Evolutionary conservation across 2,797 vertebrate species (phyloP), one percentile per base, ranked within the genome.

Genomic region (Lemur catta): DNA sequence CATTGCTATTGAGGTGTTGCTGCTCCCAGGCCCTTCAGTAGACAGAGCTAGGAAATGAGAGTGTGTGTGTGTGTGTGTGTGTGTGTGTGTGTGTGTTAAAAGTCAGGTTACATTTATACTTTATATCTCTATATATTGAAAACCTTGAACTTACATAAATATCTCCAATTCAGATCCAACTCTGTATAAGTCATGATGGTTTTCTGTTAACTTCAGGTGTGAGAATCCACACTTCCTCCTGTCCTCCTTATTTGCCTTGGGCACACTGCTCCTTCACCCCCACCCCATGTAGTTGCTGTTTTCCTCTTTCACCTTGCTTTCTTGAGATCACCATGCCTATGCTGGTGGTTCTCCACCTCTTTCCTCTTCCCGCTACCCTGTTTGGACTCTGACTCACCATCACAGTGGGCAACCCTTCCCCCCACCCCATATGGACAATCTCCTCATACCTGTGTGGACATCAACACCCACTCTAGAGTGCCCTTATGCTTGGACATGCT

Each of bases 51-150:
- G 61, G 71, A 93, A 80, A 74, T 92, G 52, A 4, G n/a, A n/a
- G n/a, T n/a, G 33, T 30, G 38, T 69, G 57, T 48, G 7, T 57
- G 11, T 72, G 80, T 24, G 7, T 69, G 11, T 67, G 80, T 57
- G 52, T 89, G 61, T 6, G 33, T 55, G 43, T 67, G 35, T 41
- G 7, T 63, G 11, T 67, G 80, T 24, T 57, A 84, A 89, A 86
- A 75, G 24, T 90, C 52, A 81, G 69, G 20, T 78, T 78, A 71
- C n/a, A 38, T 71, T 87, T 89, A 59, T 10, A 69, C 61, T 92
- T 67, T 41, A 67, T 86, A 91, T 97, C 48, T 93, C 9, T 57
- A 13, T 20, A 74, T 78, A 63, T 85, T 89, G 52, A 91, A 95
- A 87, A 82, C 59, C 38, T 75, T 75, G 75, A 93, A 46, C 63